Percentiles rank a stretch among this genome's conserved stretches.
phyloP scores from a whole-genome alignment of 2,888 invertebrate genomes.

The Ecliptopera silaceata region DNA sequence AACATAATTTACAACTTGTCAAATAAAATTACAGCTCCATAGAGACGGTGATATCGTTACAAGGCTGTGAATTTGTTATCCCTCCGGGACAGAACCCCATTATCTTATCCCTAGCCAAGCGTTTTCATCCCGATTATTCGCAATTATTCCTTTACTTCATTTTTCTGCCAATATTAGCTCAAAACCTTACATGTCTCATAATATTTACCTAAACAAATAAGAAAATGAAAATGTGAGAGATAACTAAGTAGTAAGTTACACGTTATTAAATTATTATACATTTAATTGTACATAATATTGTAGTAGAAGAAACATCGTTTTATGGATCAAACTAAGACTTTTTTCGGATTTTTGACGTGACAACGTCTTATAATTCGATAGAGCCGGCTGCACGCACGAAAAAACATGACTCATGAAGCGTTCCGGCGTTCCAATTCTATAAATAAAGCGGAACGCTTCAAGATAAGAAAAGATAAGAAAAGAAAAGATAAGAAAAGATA shows the following conservation, averaged over 20 bases:
- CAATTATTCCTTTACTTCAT: slow-evolving; percentile 50
- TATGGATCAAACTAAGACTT: no score
- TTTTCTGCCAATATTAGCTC: slow-evolving; percentile 13
- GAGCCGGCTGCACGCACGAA: no score
- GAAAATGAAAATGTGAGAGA: not conserved
- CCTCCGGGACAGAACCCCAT: slow-evolving; percentile 45
- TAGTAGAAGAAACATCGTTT: no score
- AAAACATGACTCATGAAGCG: no score
- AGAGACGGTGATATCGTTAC: slow-evolving; percentile 45
- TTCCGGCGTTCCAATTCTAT: no score
- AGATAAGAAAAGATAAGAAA: no score
- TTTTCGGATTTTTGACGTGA: no score
- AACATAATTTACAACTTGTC: slow-evolving; percentile 39
- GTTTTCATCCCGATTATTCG: slow-evolving; percentile 45
- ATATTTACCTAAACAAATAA: not conserved
- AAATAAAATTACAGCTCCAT: slow-evolving; percentile 48
- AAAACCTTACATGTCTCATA: not conserved
- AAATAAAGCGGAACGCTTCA: no score
- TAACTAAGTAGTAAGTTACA: not conserved
- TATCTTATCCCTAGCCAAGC: slow-evolving; percentile 43
- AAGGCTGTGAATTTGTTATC: slow-evolving; percentile 54
- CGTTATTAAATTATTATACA: no score
- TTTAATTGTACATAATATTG: no score
- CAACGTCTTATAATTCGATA: no score
- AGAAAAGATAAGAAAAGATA: no score